These are phyloP conservation scores for Amiota mariae DNA, from an alignment of 2,888 invertebrate species.

Conservation along the genomic window DNA sequence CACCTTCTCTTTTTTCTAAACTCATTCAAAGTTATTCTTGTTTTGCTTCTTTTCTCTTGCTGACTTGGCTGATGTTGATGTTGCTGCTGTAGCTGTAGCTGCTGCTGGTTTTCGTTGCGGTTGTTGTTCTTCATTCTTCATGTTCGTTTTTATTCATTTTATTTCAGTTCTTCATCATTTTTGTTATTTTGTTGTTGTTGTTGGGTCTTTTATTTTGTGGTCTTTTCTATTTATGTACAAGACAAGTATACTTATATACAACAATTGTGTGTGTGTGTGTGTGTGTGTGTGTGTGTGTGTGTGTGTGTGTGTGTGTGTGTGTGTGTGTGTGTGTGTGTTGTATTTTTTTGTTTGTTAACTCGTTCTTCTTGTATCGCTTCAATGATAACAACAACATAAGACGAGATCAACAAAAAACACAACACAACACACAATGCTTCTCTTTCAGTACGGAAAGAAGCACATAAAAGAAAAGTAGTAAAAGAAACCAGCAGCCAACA, in stretches of 20 bases:
- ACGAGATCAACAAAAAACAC: not conserved
- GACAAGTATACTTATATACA: not conserved
- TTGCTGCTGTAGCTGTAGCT: not conserved
- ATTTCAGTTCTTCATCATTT: constrained; percentile 4
- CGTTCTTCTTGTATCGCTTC: constrained; percentile 21
- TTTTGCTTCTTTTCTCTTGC: constrained; percentile 33
- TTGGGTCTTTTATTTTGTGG: not conserved
- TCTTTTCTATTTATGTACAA: constrained; percentile 2
- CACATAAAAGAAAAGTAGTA: too few relatives aligned
- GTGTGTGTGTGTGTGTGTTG: too few relatives aligned
- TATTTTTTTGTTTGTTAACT: constrained; percentile 7
- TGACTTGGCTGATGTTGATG: constrained; percentile 25
- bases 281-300: too few relatives aligned
- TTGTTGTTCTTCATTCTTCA: too few relatives aligned
- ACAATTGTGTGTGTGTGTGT: not conserved
- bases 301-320: not conserved
- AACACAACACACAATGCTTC: not conserved
- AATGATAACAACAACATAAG: constrained; percentile 19
- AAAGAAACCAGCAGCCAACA: too few relatives aligned
- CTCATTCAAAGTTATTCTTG: constrained; percentile 21
- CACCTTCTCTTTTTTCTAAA: too few relatives aligned
- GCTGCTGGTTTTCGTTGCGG: too few relatives aligned
- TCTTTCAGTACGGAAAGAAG: too few relatives aligned
- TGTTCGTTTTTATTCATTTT: constrained; percentile 14
- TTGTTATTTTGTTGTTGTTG: not conserved